Percentiles rank a stretch among this genome's conserved stretches.
Conservation (phyloP, 2,113 vertebrate genomes). For the Origma solitaria region DNA sequence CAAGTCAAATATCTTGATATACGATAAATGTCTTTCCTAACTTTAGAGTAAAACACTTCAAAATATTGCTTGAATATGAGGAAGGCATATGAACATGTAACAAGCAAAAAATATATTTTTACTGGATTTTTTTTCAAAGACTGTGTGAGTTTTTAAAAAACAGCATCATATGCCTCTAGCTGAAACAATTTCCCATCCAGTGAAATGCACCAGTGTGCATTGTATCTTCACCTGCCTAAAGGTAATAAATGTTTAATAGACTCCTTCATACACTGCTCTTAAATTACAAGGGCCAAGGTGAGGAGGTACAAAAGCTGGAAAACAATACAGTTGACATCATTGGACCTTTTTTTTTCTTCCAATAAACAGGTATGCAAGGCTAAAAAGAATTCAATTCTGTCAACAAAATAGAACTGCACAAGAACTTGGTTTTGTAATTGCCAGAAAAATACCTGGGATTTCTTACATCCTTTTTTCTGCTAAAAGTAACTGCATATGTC, state of each 20-base stretch:
- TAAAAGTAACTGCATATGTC: not conserved
- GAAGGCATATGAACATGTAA: not conserved
- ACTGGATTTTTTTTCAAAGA: not conserved
- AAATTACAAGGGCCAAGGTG: not conserved
- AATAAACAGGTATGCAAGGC: not conserved
- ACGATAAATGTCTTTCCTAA: not conserved
- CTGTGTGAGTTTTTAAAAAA: not conserved
- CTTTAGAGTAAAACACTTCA: not conserved
- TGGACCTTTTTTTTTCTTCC: too few species aligned
- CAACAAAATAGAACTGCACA: not conserved
- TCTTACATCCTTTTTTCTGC: not conserved
- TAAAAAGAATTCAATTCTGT: not conserved
- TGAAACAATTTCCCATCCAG: not conserved
- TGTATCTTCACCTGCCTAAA: not conserved
- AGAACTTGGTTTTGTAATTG: not conserved
- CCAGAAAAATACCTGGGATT: not conserved
- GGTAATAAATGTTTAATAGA: not conserved
- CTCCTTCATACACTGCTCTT: not conserved
- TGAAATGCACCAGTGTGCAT: not conserved
- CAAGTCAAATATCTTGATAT: not conserved
- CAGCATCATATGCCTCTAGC: not conserved
- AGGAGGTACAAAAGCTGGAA: not conserved
- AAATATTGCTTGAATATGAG: not conserved
- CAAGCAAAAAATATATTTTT: fast-evolving
- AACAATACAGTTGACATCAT: not conserved